phyloP scores from a whole-genome alignment of 2,113 vertebrate species.

The Balaeniceps rex region DNA sequence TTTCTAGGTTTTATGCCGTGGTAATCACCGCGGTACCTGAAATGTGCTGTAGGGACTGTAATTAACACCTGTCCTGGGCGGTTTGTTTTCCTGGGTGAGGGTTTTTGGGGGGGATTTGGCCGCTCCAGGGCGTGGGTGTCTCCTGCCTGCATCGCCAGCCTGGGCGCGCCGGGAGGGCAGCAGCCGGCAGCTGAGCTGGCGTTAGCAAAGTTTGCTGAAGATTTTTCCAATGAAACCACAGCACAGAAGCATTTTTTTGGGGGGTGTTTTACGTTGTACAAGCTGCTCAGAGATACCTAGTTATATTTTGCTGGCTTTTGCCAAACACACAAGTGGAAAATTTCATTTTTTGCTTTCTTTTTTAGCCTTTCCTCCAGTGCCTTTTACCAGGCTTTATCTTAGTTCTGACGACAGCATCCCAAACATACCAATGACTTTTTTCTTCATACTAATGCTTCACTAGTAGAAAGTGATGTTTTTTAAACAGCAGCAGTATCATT shows the following conservation, averaged over 20 bases:
- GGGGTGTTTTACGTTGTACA: not conserved
- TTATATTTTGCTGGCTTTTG: not conserved
- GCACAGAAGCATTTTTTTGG: not conserved
- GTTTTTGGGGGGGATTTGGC: not conserved
- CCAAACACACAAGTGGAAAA: not conserved
- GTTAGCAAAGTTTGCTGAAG: not conserved
- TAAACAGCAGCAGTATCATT: not conserved
- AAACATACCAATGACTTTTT: not conserved
- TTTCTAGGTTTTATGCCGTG: not conserved
- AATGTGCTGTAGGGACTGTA: not conserved
- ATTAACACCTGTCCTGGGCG: not conserved
- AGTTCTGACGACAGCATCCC: not conserved
- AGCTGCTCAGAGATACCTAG: not conserved
- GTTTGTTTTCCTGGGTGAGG: not conserved
- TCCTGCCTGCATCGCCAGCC: rapidly evolving
- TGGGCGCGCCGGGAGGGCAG: not conserved
- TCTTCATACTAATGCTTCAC: not conserved
- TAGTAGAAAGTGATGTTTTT: not conserved
- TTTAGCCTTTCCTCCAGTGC: not conserved
- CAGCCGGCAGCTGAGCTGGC: not conserved
- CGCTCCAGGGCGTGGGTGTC: rapidly evolving
- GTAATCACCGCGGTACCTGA: not conserved
- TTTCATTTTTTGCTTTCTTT: not conserved
- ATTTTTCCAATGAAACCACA: not conserved
- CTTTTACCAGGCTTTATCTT: not conserved